Evolutionary conservation across 2,888 invertebrate genomes (phyloP), one percentile per base, ranked within the genome.

Genomic region (Matsumyia berberina): DNA sequence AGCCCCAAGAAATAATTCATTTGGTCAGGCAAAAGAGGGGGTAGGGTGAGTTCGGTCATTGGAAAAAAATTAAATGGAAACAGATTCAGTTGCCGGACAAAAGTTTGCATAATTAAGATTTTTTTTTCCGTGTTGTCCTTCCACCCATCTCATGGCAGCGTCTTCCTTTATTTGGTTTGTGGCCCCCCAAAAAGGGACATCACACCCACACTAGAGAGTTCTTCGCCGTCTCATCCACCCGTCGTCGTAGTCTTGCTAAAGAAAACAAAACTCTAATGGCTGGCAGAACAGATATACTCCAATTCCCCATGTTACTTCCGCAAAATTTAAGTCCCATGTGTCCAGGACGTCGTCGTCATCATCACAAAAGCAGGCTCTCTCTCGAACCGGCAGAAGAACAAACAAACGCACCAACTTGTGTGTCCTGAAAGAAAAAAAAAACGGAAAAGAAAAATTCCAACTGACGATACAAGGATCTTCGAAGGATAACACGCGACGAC

Each of bases 281-380:
- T 82, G 60, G 62, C 67, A 79, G 24, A 79, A 73, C 72, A 73
- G 55, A 78, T 86, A 87, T 86, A 87, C 4, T 3, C 88, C 88
- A 88, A 90, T 90, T 90, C 89, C 87, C 89, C 89, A 88, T 89
- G 88, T 90, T 90, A 90, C 89, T 90, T 90, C 89, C 90, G 88
- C 89, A 89, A 90, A 90, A 90, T 90, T 90, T 88, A 89, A 89
- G 88, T 88, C 87, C 89, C 89, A 88, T 89, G 89, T 88, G 89
- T 46, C 72, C 42, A 19, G 60, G 35, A 62, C 12, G 12, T 31
- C 55, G 57, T 49, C 33, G n/a, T 51, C 29, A 8, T 58, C 29
- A n/a, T 35, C 39, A 51, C 29, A n/a, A 19, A 39, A 24, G 57
- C 35, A 70, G 46, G 46, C 37, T 55, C 72, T 76, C 37, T 55